These are phyloP conservation scores for Amphiprion ocellaris DNA, from an alignment of 2,113 vertebrate genomes.

Conservation along the genomic window DNA sequence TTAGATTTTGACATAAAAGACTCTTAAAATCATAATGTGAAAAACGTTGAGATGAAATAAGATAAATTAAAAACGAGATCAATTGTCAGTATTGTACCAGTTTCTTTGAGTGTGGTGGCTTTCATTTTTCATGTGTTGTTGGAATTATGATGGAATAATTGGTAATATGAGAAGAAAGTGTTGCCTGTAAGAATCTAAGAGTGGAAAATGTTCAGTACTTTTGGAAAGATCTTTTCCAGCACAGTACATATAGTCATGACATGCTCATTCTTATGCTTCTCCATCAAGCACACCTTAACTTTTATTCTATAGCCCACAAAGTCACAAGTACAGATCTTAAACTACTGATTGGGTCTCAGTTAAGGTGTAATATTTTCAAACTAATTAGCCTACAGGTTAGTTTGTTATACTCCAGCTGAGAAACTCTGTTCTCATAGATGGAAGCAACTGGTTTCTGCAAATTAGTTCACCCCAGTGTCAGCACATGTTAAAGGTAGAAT, in stretches of 20 bases:
- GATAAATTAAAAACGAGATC: neutral
- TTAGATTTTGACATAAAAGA: neutral
- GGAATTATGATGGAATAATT: neutral
- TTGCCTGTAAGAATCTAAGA: neutral
- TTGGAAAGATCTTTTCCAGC: neutral
- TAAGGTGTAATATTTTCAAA: neutral
- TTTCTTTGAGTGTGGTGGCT: neutral
- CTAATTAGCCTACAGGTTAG: neutral
- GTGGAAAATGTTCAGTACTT: neutral
- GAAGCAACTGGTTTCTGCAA: conserved; percentile 11
- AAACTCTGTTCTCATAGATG: neutral
- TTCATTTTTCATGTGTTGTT: neutral
- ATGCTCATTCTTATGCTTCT: neutral
- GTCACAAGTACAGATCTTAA: neutral
- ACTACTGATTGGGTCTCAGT: neutral
- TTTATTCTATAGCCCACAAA: neutral
- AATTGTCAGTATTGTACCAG: neutral
- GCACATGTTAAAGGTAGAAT: too few species aligned
- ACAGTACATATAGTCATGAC: neutral
- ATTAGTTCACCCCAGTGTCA: neutral
- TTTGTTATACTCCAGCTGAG: neutral
- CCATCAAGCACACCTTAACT: neutral
- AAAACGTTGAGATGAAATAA: neutral
- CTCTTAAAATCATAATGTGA: neutral
- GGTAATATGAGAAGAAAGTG: neutral